These are phyloP conservation scores for Alectura lathami DNA, from an alignment of 2,113 vertebrate genomes.

Conservation along the genomic window DNA sequence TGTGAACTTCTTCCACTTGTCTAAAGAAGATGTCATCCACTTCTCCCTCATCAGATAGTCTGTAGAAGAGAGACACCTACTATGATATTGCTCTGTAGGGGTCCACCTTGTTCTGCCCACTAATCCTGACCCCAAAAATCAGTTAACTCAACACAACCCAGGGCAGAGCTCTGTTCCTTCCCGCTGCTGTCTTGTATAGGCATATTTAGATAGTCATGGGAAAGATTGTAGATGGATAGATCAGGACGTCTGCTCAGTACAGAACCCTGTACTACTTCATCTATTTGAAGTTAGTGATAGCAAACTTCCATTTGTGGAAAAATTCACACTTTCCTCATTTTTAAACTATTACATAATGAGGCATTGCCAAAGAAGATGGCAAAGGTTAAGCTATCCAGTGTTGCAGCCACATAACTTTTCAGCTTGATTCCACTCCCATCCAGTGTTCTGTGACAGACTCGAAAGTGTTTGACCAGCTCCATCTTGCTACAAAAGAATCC, in stretches of 20 bases:
- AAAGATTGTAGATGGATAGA: not conserved
- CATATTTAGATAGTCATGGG: not conserved
- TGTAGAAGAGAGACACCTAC: not conserved
- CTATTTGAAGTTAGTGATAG: not conserved
- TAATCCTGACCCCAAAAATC: not conserved
- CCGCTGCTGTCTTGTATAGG: not conserved
- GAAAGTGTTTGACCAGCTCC: not conserved
- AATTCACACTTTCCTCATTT: not conserved
- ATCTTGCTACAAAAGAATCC: not conserved
- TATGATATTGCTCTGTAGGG: not conserved
- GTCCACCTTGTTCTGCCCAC: not conserved
- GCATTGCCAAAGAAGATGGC: not conserved
- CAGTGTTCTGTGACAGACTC: not conserved
- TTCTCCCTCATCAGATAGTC: not conserved
- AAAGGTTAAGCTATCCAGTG: not conserved
- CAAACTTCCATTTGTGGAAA: not conserved
- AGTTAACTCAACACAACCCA: too few relatives aligned
- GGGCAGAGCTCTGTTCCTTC: not conserved
- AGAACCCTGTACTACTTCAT: not conserved
- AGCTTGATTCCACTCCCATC: not conserved
- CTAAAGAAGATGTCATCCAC: not conserved
- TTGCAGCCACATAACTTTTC: not conserved
- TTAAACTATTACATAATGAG: not conserved
- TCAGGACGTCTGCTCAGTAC: not conserved
- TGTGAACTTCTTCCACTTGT: rapidly evolving